Conservation (phyloP, 2,113 vertebrate genomes). For the Sinocyclocheilus anshuiensis region DNA sequence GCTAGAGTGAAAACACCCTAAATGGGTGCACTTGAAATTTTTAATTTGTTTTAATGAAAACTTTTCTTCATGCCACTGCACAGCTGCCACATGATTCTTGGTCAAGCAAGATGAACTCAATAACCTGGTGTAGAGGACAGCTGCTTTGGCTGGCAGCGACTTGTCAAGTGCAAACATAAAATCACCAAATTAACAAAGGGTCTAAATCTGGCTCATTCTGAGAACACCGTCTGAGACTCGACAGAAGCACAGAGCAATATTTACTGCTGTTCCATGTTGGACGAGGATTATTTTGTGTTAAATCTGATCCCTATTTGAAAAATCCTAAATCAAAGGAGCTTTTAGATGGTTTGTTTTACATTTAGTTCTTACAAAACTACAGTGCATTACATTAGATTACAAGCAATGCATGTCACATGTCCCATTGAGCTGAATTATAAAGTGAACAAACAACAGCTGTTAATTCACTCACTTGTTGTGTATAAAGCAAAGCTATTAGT, state of each 20-base stretch:
- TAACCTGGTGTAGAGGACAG: slow-evolving; percentile 17
- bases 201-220: slow-evolving; percentile 67
- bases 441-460: slow-evolving; percentile 16
- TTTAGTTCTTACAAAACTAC: slow-evolving; percentile 4
- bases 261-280: slow-evolving; percentile 60
- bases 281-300: slow-evolving; percentile 4
- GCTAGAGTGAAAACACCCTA: neutral
- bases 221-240: slow-evolving; percentile 57
- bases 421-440: neutral
- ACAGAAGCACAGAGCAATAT: slow-evolving; percentile 64
- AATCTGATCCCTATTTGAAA: neutral
- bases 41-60: neutral
- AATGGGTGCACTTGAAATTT: neutral
- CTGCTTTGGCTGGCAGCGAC: neutral
- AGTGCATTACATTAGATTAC: neutral
- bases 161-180: slow-evolving; percentile 63
- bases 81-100: neutral
- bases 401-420: neutral
- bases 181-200: slow-evolving; percentile 72
- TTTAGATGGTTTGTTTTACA: slow-evolving; percentile 7
- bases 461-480: neutral
- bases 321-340: slow-evolving; percentile 2
- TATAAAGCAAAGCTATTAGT: neutral
- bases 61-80: neutral
- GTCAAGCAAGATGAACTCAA: slow-evolving; percentile 7